Conservation (phyloP, 23 tunicate species). For the Ascidia mentula region DNA sequence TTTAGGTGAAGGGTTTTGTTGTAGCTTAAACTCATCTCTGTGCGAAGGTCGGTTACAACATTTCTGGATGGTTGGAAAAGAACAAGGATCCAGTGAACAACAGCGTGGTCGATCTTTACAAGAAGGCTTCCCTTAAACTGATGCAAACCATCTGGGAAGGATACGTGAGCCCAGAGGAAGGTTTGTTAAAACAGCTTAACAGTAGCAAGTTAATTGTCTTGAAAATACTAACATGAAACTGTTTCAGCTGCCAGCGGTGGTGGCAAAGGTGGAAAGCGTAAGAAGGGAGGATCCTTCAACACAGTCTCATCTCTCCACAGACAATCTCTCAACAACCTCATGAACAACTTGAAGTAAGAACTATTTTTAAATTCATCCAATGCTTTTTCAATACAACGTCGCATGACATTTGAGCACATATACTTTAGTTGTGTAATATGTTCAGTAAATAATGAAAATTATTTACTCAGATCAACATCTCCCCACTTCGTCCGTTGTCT, state of each 20-base stretch:
- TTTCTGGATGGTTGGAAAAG: constrained; percentile 87
- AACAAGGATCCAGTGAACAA: constrained; percentile 96
- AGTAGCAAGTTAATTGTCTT: neutral
- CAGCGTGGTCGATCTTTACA: constrained; percentile 89
- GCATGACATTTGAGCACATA: no score
- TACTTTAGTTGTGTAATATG: no score
- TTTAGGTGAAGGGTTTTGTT: neutral
- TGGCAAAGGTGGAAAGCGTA: constrained; percentile 89
- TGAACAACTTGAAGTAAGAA: constrained; percentile 85
- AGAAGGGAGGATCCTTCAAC: constrained; percentile 91
- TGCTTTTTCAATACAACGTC: neutral
- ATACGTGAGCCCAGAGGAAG: constrained; percentile 96
- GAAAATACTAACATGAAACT: neutral
- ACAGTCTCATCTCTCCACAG: constrained; percentile 24
- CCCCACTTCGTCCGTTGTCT: constrained; percentile 99
- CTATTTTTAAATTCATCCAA: neutral
- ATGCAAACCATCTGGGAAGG: constrained; percentile 98
- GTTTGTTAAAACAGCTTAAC: no score
- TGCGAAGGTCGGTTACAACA: constrained; percentile 84
- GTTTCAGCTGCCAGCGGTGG: constrained; percentile 75
- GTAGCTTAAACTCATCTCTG: neutral
- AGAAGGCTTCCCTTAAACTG: constrained; percentile 68
- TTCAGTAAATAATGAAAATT: no score
- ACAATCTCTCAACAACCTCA: constrained; percentile 29
- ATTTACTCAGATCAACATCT: constrained; percentile 76